Conservation (phyloP, 2,113 vertebrate genomes). For the Psilopsiagon aurifrons region DNA sequence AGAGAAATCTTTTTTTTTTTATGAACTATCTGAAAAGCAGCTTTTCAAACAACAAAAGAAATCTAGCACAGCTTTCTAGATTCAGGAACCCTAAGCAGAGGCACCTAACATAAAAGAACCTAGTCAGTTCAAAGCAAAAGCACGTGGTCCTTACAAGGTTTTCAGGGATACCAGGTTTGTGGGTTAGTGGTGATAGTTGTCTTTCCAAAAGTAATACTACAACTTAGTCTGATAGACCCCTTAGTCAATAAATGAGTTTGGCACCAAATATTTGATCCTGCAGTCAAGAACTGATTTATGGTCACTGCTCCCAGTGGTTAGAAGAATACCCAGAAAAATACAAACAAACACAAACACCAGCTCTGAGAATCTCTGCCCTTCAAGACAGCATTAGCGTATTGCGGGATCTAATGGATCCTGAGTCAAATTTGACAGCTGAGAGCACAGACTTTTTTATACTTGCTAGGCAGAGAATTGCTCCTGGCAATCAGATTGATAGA, state of each 20-base stretch:
- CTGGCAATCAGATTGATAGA: neutral
- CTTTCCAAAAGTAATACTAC: neutral
- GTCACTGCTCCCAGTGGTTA: neutral
- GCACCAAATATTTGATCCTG: neutral
- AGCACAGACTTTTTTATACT: neutral
- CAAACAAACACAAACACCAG: neutral
- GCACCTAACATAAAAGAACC: neutral
- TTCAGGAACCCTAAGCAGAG: neutral
- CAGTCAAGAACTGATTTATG: neutral
- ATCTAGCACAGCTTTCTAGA: neutral
- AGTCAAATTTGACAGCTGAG: neutral
- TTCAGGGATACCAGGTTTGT: neutral
- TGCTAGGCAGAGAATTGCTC: neutral
- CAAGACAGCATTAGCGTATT: neutral
- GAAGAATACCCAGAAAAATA: neutral
- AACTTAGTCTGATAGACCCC: neutral
- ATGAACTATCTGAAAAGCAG: neutral
- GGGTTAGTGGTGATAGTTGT: neutral
- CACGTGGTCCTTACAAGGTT: neutral
- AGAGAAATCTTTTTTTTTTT: neutral
- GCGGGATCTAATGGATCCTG: neutral
- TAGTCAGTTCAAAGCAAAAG: neutral
- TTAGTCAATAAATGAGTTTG: neutral
- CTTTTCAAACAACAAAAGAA: neutral
- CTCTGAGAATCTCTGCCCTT: neutral